phyloP scores from a whole-genome alignment of 2,888 invertebrate species.

The Limnephilus rhombicus region DNA sequence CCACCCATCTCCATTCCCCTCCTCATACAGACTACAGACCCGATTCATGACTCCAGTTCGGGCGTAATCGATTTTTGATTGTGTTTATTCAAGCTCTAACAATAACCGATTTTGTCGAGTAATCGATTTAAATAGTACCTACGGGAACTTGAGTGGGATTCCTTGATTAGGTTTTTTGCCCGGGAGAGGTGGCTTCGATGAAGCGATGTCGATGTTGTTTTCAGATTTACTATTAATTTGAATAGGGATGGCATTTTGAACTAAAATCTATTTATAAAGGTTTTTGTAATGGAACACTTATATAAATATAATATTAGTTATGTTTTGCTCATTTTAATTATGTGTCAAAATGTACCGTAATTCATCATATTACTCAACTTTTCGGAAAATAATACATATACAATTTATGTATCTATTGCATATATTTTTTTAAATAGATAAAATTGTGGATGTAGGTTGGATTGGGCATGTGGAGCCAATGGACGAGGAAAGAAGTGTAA shows the following conservation, averaged over 20 bases:
- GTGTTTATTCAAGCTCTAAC: conserved; percentile 31
- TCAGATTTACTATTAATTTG: background rate
- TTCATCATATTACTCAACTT: no score
- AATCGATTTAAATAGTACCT: conserved; percentile 35
- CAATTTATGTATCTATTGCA: no score
- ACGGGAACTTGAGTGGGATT: conserved; percentile 4
- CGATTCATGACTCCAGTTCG: conserved; percentile 26
- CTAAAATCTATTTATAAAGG: background rate
- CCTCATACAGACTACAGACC: background rate
- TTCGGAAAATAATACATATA: no score
- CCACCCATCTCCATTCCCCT: background rate
- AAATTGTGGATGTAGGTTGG: no score
- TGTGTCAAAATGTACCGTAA: no score
- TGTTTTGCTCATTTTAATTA: no score
- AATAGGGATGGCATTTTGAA: background rate
- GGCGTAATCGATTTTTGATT: conserved; percentile 50
- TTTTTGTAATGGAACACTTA: no score
- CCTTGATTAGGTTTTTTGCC: conserved; percentile 11
- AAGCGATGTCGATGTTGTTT: background rate
- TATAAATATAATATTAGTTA: no score
- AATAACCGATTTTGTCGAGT: conserved; percentile 40
- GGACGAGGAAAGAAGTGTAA: no score
- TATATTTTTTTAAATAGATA: no score
- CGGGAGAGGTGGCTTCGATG: background rate
- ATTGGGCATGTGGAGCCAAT: no score